Conservation (phyloP, 1,140 invertebrate species). For the Aphelenchoides besseyi region DNA sequence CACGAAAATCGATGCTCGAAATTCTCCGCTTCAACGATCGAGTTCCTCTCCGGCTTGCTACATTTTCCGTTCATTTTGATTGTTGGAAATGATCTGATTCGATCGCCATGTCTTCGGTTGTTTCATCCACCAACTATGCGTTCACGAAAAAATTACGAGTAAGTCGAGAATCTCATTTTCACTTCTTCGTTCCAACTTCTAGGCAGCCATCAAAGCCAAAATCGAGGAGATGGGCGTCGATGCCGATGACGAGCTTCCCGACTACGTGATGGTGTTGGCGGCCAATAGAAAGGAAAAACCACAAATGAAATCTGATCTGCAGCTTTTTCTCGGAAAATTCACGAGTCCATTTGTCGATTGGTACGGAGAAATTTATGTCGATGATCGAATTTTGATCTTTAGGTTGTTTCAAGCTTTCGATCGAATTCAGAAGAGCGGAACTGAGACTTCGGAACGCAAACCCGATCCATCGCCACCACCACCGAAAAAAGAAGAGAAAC, state of each 20-base stretch:
- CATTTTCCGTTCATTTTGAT: not conserved
- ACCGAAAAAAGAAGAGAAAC: not conserved
- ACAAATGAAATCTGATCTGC: slow-evolving; percentile 86
- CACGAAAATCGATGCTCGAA: slow-evolving; percentile 1
- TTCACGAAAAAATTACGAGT: slow-evolving; percentile 18
- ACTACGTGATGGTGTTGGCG: slow-evolving; percentile 95
- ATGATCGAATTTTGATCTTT: not conserved
- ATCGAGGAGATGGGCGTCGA: slow-evolving; percentile 81
- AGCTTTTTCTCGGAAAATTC: slow-evolving; percentile 79
- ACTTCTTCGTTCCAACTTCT: slow-evolving; percentile 33
- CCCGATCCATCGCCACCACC: not conserved
- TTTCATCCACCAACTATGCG: not conserved
- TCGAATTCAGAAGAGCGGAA: slow-evolving; percentile 15
- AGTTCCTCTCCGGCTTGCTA: not conserved
- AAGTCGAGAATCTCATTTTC: not conserved
- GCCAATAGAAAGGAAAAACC: slow-evolving; percentile 84
- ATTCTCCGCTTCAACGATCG: not conserved
- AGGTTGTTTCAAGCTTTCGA: slow-evolving; percentile 35
- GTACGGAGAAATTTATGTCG: slow-evolving; percentile 65
- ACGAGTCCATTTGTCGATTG: slow-evolving; percentile 84
- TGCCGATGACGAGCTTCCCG: slow-evolving; percentile 87
- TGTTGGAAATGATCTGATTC: not conserved
- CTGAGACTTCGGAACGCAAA: not conserved
- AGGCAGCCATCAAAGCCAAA: slow-evolving; percentile 89
- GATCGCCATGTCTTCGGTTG: not conserved